Evolutionary conservation across 2,888 invertebrate species (phyloP).

Genomic region (Drosophila lutescens): DNA sequence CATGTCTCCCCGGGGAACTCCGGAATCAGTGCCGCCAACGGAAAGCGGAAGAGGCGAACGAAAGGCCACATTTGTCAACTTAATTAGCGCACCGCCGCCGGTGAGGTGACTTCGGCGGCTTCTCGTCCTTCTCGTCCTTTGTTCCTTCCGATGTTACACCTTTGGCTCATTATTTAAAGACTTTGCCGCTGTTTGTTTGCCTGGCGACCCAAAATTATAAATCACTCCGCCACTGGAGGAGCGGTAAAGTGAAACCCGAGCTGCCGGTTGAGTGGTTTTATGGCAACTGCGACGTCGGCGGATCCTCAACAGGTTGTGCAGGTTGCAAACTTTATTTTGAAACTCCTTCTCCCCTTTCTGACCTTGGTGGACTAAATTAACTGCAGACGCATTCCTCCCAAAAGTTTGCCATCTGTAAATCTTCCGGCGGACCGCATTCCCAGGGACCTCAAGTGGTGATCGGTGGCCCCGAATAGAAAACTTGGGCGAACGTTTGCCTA

Average conservation of each 20-base stretch:
- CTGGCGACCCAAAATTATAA: slow-evolving; percentile 38
- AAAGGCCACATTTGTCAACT: slow-evolving; percentile 66
- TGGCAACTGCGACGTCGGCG: background rate
- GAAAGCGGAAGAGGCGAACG: background rate
- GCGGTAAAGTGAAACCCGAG: slow-evolving; percentile 3
- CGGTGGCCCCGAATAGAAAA: background rate
- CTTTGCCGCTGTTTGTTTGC: slow-evolving; percentile 28
- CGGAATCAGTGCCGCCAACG: slow-evolving; percentile 36
- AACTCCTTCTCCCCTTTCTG: too few relatives aligned
- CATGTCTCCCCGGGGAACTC: slow-evolving; percentile 34
- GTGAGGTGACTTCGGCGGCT: background rate
- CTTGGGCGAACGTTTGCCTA: slow-evolving; percentile 13
- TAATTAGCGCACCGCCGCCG: slow-evolving; percentile 58
- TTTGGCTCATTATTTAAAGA: slow-evolving; percentile 69
- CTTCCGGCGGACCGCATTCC: background rate
- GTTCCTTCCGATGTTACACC: slow-evolving; percentile 59
- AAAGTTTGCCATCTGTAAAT: slow-evolving; percentile 1
- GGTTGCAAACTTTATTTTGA: slow-evolving; percentile 1
- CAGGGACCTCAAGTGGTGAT: background rate
- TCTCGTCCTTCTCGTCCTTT: too few relatives aligned
- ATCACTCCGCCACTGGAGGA: slow-evolving; percentile 49
- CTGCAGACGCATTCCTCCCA: slow-evolving; percentile 3
- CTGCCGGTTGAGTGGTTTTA: slow-evolving; percentile 1
- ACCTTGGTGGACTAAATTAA: slow-evolving; percentile 1
- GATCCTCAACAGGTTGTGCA: slow-evolving; percentile 34